phyloP scores from a whole-genome alignment of 1,140 invertebrate species.

The Rhagoletis pomonella region DNA sequence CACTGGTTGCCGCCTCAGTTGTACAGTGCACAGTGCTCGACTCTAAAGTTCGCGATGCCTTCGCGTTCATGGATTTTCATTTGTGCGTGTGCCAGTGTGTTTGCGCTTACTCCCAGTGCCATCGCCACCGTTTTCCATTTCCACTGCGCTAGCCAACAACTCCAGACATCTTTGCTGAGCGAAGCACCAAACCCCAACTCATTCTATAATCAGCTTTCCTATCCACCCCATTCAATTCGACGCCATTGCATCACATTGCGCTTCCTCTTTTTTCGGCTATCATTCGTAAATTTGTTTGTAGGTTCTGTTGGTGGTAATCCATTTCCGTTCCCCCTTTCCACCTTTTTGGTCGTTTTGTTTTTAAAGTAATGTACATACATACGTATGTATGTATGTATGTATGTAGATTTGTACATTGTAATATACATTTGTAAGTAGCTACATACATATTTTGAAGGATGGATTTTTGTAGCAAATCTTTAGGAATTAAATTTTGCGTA shows the following conservation, averaged over 20 bases:
- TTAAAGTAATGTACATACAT: neutral
- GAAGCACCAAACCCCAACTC: constrained; percentile 11
- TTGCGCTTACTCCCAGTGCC: neutral
- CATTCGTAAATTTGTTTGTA: constrained; percentile 37
- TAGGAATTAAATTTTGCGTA: no score
- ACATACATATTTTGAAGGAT: no score
- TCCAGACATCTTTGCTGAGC: constrained; percentile 39
- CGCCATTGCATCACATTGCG: constrained; percentile 40
- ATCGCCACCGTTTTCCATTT: neutral
- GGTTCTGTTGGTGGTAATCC: constrained; percentile 50
- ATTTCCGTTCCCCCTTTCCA: constrained; percentile 36
- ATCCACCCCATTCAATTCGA: constrained; percentile 43
- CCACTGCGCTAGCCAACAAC: neutral
- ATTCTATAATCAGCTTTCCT: constrained; percentile 4
- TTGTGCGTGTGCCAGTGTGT: neutral
- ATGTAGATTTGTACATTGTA: neutral
- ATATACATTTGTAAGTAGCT: no score
- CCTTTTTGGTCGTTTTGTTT: constrained; percentile 11
- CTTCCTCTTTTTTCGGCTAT: constrained; percentile 49
- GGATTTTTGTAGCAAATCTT: no score
- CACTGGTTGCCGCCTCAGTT: constrained; percentile 4
- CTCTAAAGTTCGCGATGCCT: constrained; percentile 8
- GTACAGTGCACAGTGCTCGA: constrained; percentile 19
- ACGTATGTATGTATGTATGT: constrained; percentile 25
- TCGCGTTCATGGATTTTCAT: neutral